These are phyloP conservation scores for Trididemnum miniatum DNA, from an alignment of 23 tunicate species.

Conservation along the genomic window DNA sequence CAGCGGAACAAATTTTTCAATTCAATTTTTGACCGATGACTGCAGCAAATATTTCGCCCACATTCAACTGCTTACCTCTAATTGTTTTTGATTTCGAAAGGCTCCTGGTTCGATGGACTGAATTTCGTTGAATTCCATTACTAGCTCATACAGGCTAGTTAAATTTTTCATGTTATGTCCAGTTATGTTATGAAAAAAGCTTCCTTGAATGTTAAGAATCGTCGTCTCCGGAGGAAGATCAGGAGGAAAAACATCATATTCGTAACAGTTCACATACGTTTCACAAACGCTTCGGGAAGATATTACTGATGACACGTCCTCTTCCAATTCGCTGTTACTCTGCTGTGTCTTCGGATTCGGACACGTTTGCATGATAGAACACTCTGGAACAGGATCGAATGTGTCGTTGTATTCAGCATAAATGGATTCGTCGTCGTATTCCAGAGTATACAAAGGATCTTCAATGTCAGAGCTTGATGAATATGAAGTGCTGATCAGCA, in stretches of 20 bases:
- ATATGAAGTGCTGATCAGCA: too few species aligned
- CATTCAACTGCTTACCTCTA: background rate
- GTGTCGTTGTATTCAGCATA: background rate
- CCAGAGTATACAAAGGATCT: background rate
- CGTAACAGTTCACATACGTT: slow-evolving; percentile 4
- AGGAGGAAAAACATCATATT: background rate
- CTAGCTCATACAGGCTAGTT: background rate
- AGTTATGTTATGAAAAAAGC: background rate
- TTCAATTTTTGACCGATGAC: too few species aligned
- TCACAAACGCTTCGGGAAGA: background rate
- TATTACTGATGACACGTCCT: background rate
- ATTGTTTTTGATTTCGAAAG: background rate
- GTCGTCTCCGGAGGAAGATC: background rate
- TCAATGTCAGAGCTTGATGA: background rate
- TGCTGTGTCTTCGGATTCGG: background rate
- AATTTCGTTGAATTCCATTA: slow-evolving; percentile 10
- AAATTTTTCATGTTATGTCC: background rate
- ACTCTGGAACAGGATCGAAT: background rate
- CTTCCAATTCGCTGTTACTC: background rate
- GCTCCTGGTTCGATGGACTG: background rate
- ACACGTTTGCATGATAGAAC: background rate
- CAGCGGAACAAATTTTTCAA: too few species aligned
- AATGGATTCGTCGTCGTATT: background rate
- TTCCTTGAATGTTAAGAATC: slow-evolving; percentile 9
- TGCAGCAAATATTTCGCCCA: background rate